Evolutionary conservation across 2,797 vertebrate genomes (phyloP).

Genomic region (Pitangus sulphuratus): DNA sequence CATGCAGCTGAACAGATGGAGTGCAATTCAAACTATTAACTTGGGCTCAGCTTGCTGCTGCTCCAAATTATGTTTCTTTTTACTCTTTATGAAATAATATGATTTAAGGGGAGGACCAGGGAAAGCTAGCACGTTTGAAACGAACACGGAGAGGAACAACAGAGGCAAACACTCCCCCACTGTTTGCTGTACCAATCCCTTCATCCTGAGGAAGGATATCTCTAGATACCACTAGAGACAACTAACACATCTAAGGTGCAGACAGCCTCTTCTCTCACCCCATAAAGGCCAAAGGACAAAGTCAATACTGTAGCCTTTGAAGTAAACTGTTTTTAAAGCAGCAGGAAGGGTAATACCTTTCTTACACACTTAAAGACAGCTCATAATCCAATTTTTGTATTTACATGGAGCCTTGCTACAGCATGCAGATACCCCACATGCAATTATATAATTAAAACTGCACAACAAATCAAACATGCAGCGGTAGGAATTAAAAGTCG

Average conservation of each 20-base stretch:
- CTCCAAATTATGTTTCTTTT: slow-evolving; percentile 76
- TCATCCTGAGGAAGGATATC: neutral
- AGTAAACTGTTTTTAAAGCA: slow-evolving; percentile 1
- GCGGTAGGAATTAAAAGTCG: neutral
- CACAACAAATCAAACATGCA: neutral
- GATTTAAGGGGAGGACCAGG: slow-evolving; percentile 30
- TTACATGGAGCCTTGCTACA: neutral
- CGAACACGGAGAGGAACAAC: neutral
- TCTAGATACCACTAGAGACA: neutral
- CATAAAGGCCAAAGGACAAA: slow-evolving; percentile 2
- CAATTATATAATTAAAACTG: neutral
- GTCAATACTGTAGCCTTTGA: slow-evolving; percentile 31
- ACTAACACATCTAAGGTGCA: neutral
- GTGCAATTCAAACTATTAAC: slow-evolving; percentile 76
- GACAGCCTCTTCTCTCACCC: neutral
- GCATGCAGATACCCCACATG: neutral
- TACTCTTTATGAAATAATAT: slow-evolving; percentile 66
- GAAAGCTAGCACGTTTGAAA: slow-evolving; percentile 9
- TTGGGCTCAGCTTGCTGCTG: slow-evolving; percentile 69
- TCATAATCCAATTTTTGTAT: neutral
- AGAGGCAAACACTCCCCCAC: slow-evolving; percentile 12
- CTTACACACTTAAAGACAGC: neutral
- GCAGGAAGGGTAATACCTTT: neutral
- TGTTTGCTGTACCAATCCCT: slow-evolving; percentile 20
- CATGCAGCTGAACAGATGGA: slow-evolving; percentile 77